Conservation (phyloP, 2,888 invertebrate genomes). For the Eilema depressum region DNA sequence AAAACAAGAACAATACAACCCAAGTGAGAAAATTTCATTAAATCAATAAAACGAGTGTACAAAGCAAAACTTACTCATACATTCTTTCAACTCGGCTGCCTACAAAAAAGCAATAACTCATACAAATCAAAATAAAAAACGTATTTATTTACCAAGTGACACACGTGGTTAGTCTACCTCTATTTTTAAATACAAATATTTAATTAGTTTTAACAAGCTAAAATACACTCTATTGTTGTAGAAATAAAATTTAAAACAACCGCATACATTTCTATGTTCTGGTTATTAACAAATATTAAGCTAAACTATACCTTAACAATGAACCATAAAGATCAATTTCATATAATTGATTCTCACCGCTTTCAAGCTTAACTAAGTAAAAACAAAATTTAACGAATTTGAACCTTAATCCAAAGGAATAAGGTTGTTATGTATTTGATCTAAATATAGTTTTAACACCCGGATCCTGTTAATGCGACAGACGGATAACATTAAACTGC, state of each 20-base stretch:
- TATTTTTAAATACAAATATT: constrained; percentile 38
- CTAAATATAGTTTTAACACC: constrained; percentile 42
- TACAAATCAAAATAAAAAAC: constrained; percentile 24
- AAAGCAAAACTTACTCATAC: too few relatives aligned
- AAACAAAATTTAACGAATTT: constrained; percentile 20
- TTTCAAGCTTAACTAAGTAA: constrained; percentile 30
- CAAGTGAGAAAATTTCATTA: too few relatives aligned
- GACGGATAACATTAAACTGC: constrained; percentile 46
- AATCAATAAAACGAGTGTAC: too few relatives aligned
- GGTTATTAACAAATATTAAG: constrained; percentile 12
- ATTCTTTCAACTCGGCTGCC: neutral
- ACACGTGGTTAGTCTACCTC: constrained; percentile 39
- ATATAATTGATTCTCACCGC: constrained; percentile 18
- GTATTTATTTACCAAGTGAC: constrained; percentile 49
- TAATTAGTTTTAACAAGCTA: constrained; percentile 14
- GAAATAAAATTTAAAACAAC: constrained; percentile 15
- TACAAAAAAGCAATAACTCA: constrained; percentile 15
- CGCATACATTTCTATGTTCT: neutral
- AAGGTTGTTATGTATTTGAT: constrained; percentile 10
- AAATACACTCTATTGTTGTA: constrained; percentile 27
- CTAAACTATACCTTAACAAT: constrained; percentile 26
- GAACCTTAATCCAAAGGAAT: constrained; percentile 23
- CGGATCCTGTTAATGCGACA: constrained; percentile 58
- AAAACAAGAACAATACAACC: too few relatives aligned
- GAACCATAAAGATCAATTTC: neutral